Evolutionary conservation across 2,888 invertebrate genomes (phyloP), one percentile per base, ranked within the genome.

Genomic region (Antheraea assamensis): DNA sequence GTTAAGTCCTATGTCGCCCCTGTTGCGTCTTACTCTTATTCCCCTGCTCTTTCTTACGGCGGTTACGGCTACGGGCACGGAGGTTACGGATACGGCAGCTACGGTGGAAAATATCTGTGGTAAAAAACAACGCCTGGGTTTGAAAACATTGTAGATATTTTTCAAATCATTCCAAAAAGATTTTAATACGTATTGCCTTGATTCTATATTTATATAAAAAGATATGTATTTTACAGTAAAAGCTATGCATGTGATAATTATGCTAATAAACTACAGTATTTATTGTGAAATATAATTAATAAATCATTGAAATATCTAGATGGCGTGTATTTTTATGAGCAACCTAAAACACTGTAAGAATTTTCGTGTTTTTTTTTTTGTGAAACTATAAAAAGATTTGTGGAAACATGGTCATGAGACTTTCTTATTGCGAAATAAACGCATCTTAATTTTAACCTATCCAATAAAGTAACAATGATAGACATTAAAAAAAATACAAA

Each of bases 51-150:
- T 31, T 73, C 72, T 27, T 84, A 84, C 66, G 81, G 81, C 17
- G 80, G 81, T 3, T 80, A 84, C 55, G 81, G 80, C 2, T 78
- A 78, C 31, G 78, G 81, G 1, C 76, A 77, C 8, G 78, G 78
- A 21, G 77, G 77, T 30, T 75, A 79, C 72, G 78, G 58, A 58
- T 58, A 58, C 10, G 58, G 58, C 58, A 64, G 80, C 10, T 80
- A 81, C 71, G 84, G 82, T 42, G 80, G 81, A 72, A 89, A 88
- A 78, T 85, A 88, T 76, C 76, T 82, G 66, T 89, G 88, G 88
- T 89, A 81, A 84, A 78, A 73, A 61, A 21, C 21, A 58, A 58
- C 5, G 5, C 5, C 21, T 52, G 31, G 17, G 2, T 52, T 10
- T 3, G 21, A 68, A 68, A 35, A 13, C 21, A 35, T 2, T 68